Conservation (phyloP, 2,888 invertebrate genomes). For the Eupeodes latifasciatus region DNA sequence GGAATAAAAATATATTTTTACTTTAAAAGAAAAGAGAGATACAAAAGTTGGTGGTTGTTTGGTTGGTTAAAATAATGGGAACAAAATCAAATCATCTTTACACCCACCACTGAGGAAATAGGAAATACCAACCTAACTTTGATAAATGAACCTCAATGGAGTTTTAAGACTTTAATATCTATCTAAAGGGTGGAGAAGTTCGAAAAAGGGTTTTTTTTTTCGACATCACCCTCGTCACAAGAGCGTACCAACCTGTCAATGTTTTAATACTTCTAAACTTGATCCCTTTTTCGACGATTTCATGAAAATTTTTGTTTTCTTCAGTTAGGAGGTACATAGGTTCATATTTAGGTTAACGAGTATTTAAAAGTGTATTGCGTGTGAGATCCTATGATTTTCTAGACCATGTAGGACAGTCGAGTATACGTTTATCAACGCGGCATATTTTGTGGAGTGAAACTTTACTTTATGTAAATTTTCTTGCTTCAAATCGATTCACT, state of each 20-base stretch:
- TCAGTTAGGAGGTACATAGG: not conserved
- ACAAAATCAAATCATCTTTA: no score
- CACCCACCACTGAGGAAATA: no score
- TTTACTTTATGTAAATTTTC: constrained; percentile 12
- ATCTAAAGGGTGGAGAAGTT: no score
- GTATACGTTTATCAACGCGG: not conserved
- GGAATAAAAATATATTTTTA: not conserved
- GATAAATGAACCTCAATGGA: not conserved
- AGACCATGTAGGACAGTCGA: no score
- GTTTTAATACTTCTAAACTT: not conserved
- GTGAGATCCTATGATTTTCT: not conserved
- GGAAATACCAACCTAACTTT: no score
- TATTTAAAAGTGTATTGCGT: not conserved
- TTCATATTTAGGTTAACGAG: not conserved
- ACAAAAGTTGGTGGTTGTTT: no score
- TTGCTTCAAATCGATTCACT: not conserved
- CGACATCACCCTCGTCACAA: not conserved
- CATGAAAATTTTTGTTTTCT: not conserved
- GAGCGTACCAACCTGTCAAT: not conserved
- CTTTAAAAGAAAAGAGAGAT: not conserved
- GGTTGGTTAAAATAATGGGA: no score
- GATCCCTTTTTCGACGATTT: not conserved
- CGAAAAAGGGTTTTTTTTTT: no score
- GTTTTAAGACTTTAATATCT: not conserved
- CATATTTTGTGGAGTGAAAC: not conserved